Percentiles rank a stretch among this genome's conserved stretches.
These are phyloP conservation scores for Pagrus major DNA, from an alignment of 2,113 vertebrate genomes.

Conservation along the genomic window DNA sequence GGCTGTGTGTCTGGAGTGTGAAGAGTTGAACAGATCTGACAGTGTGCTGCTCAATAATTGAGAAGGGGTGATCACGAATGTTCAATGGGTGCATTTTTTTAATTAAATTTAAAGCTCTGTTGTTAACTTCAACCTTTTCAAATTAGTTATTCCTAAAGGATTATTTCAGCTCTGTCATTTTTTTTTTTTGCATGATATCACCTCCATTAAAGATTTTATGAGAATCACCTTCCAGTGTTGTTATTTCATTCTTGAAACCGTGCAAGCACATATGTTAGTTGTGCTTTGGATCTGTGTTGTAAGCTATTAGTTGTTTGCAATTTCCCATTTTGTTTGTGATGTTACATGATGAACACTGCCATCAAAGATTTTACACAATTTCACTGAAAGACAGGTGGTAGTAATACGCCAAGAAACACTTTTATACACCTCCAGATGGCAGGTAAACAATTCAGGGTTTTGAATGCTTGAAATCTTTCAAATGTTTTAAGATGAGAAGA, in stretches of 20 bases:
- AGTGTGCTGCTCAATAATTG: constrained; percentile 16
- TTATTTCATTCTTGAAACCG: constrained; percentile 12
- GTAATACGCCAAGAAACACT: not conserved
- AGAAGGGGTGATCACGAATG: constrained; percentile 19
- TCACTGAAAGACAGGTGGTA: not conserved
- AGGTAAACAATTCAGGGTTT: not conserved
- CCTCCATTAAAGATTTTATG: constrained; percentile 86
- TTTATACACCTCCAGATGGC: not conserved
- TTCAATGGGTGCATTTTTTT: constrained; percentile 47
- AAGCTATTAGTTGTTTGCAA: no score
- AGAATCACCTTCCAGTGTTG: constrained; percentile 46
- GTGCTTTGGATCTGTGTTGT: not conserved
- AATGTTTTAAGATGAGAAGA: not conserved
- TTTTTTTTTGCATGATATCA: constrained; percentile 76
- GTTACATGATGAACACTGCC: not conserved
- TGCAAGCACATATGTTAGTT: not conserved
- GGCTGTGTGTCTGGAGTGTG: constrained; percentile 20
- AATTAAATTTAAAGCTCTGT: constrained; percentile 35
- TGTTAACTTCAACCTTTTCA: constrained; percentile 37
- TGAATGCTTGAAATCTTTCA: not conserved
- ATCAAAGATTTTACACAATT: not conserved
- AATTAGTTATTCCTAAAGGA: constrained; percentile 59
- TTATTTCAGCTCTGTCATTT: constrained; percentile 49
- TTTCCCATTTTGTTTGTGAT: not conserved
- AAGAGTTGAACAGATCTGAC: constrained; percentile 34